A percentile compares a stretch with the other conserved stretches of the same genome.
Evolutionary conservation across 2,797 vertebrate species (phyloP).

Genomic region (Merluccius polli): DNA sequence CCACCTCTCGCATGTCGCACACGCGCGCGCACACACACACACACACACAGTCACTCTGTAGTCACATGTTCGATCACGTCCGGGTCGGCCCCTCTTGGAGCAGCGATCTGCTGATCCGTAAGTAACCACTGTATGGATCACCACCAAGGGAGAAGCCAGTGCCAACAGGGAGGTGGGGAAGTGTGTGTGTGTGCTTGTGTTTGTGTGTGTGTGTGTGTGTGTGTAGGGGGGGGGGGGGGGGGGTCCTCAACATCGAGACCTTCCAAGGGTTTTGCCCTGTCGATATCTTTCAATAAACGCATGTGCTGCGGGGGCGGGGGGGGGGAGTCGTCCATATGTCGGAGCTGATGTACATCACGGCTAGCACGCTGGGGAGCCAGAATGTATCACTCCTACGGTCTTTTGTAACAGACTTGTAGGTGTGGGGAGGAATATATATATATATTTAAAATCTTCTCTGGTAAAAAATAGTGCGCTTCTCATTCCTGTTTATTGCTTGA

Average conservation of each 20-base stretch:
- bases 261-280: not conserved
- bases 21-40: too few species aligned
- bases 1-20: not conserved
- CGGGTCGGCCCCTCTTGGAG: not conserved
- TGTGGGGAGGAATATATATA: not conserved
- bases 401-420: not conserved
- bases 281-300: not conserved
- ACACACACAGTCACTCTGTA: not conserved
- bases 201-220: too few species aligned
- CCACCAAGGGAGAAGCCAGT: not conserved
- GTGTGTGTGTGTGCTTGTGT: not conserved
- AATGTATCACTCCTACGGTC: not conserved
- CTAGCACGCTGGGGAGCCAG: not conserved
- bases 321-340: not conserved
- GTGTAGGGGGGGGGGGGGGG: too few species aligned
- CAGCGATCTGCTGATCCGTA: not conserved
- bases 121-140: not conserved
- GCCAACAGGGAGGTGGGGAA: not conserved
- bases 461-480: not conserved
- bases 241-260: too few species aligned
- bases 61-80: not conserved
- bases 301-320: not conserved
- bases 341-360: not conserved
- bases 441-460: not conserved
- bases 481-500: slow-evolving; percentile 1